A percentile compares a stretch with the other conserved stretches of the same genome.
Conservation (phyloP, 2,797 vertebrate genomes). For the Sebastes goodei region DNA sequence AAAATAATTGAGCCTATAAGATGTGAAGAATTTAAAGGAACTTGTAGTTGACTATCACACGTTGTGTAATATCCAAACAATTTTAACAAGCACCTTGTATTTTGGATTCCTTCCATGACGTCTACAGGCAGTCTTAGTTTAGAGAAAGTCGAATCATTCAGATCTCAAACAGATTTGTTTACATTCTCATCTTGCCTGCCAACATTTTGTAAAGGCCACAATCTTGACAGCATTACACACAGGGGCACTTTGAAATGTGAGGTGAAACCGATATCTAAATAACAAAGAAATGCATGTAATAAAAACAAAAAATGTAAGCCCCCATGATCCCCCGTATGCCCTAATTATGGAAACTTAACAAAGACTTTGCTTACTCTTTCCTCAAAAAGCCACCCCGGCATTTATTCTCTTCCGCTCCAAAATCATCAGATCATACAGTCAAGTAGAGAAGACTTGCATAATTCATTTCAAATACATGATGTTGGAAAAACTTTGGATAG, state of each 20-base stretch:
- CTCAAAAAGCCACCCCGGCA: neutral
- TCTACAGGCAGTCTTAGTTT: slow-evolving; percentile 40
- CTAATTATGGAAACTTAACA: slow-evolving; percentile 44
- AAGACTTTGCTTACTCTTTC: slow-evolving; percentile 18
- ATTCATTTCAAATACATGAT: slow-evolving; percentile 15
- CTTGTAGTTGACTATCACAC: slow-evolving; percentile 11
- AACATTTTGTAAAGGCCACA: slow-evolving; percentile 38
- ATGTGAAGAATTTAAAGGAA: slow-evolving; percentile 9
- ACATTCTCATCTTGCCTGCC: slow-evolving; percentile 47
- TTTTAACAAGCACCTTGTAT: slow-evolving; percentile 14
- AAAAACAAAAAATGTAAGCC: slow-evolving; percentile 2
- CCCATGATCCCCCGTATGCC: slow-evolving; percentile 1
- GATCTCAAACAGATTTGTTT: slow-evolving; percentile 66
- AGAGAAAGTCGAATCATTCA: slow-evolving; percentile 19
- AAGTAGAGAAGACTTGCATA: neutral
- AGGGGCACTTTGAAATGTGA: slow-evolving; percentile 51
- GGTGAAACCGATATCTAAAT: slow-evolving; percentile 49
- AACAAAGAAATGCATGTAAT: slow-evolving; percentile 29
- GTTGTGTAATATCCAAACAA: neutral
- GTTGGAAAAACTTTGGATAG: slow-evolving; percentile 9
- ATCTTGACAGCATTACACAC: slow-evolving; percentile 31
- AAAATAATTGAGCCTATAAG: slow-evolving; percentile 28
- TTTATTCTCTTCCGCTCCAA: neutral
- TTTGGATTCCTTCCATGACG: slow-evolving; percentile 31
- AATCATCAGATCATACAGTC: slow-evolving; percentile 17